Percentiles rank a stretch among this genome's conserved stretches.
Conservation (phyloP, 2,888 invertebrate species). For the Nymphalis urticae region DNA sequence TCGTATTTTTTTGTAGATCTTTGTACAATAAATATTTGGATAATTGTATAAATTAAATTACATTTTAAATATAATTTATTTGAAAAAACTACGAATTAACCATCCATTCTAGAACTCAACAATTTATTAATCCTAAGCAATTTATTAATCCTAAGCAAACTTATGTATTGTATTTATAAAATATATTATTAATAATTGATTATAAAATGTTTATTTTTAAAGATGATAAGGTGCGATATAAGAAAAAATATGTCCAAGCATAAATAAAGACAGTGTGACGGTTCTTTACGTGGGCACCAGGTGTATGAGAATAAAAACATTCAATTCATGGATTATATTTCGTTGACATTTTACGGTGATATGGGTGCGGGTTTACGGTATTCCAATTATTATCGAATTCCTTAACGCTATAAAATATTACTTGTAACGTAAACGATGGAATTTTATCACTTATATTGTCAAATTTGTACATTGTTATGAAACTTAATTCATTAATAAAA, state of each 20-base stretch:
- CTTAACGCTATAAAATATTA: constrained; percentile 34
- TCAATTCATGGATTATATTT: constrained; percentile 51
- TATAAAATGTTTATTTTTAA: too few relatives aligned
- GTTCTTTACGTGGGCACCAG: constrained; percentile 27
- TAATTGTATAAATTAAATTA: too few relatives aligned
- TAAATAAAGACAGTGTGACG: background rate
- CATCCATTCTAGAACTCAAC: too few relatives aligned
- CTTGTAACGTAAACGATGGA: constrained; percentile 16
- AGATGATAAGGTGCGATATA: too few relatives aligned
- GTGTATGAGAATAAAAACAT: constrained; percentile 43
- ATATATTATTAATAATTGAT: too few relatives aligned
- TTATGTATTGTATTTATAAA: too few relatives aligned
- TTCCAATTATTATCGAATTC: constrained; percentile 41
- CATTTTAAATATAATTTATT: too few relatives aligned
- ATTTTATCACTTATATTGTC: constrained; percentile 11
- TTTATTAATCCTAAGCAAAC: too few relatives aligned
- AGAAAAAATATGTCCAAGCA: background rate
- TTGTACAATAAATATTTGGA: too few relatives aligned
- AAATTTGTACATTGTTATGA: background rate
- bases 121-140: too few relatives aligned
- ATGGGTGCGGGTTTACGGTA: constrained; percentile 52
- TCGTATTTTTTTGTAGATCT: too few relatives aligned
- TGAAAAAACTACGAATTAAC: too few relatives aligned
- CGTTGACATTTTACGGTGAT: constrained; percentile 57
- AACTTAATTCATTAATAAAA: background rate